phyloP scores from a whole-genome alignment of 64 coral and sea anemone species.

The Cladopsammia gracilis region DNA sequence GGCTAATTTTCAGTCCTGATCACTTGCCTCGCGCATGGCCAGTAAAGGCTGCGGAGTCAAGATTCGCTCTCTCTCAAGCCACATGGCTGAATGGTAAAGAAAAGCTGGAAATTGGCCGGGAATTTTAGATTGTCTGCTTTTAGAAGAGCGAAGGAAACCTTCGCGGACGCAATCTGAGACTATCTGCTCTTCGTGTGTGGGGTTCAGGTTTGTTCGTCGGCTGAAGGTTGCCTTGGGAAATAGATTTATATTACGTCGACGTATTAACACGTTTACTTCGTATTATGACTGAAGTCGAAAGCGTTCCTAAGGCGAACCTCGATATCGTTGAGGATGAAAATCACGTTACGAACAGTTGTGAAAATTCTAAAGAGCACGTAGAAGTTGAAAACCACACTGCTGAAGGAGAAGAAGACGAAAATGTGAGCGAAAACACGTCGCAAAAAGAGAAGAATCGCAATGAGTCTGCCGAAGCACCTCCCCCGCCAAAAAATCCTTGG shows the following conservation, averaged over 20 bases:
- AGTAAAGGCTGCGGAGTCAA: background rate
- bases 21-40: conserved; percentile 72
- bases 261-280: conserved; percentile 69
- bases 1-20: conserved; percentile 12
- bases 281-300: conserved; percentile 89
- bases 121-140: conserved; percentile 36
- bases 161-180: conserved; percentile 80
- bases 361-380: conserved; percentile 36
- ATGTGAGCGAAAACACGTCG: conserved; percentile 13
- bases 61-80: conserved; percentile 68
- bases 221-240: conserved; percentile 78
- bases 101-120: conserved; percentile 48
- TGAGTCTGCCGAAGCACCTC: conserved; percentile 56
- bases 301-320: conserved; percentile 65
- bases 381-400: conserved; percentile 17
- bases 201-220: conserved; percentile 87
- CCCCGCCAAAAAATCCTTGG: conserved; percentile 77
- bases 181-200: conserved; percentile 66
- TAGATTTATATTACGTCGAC: conserved; percentile 71
- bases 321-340: conserved; percentile 54
- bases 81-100: conserved; percentile 81
- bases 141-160: conserved; percentile 71
- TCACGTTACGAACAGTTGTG: conserved; percentile 48
- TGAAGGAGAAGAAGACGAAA: conserved; percentile 17
- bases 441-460: conserved; percentile 14